These are phyloP conservation scores for Ambastaia sidthimunki DNA, from an alignment of 2,797 vertebrate species.

Conservation along the genomic window DNA sequence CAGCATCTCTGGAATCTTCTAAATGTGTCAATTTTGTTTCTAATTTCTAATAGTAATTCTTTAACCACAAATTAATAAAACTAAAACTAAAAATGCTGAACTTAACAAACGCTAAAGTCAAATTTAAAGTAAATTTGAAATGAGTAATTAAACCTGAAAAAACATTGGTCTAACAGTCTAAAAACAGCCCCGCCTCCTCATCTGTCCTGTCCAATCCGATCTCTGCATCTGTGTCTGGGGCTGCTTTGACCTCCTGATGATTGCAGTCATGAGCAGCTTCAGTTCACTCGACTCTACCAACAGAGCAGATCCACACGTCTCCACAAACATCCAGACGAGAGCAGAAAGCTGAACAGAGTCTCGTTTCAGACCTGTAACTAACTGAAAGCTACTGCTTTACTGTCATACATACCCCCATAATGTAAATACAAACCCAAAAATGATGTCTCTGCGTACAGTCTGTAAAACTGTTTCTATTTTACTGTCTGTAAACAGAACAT, in stretches of 20 bases:
- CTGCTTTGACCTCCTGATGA: constrained; percentile 9
- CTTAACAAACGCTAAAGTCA: too few relatives aligned
- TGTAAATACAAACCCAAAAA: constrained; percentile 22
- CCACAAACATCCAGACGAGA: constrained; percentile 35
- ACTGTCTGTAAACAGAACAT: constrained; percentile 30
- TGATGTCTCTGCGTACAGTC: background rate
- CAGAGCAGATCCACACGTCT: constrained; percentile 34
- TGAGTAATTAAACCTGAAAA: too few relatives aligned
- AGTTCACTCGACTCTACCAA: background rate
- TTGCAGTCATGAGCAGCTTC: constrained; percentile 18
- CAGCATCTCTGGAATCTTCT: background rate
- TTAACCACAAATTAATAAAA: too few relatives aligned
- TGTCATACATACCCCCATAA: background rate
- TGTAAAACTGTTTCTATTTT: background rate
- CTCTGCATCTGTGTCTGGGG: background rate
- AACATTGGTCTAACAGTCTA: too few relatives aligned
- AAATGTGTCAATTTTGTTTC: too few relatives aligned
- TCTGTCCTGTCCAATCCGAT: background rate
- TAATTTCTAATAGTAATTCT: too few relatives aligned
- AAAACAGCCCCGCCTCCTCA: background rate
- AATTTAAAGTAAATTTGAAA: too few relatives aligned
- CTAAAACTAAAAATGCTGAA: too few relatives aligned
- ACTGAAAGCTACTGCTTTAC: background rate
- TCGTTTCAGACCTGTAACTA: constrained; percentile 9
- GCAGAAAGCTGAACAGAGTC: constrained; percentile 44